Base-by-base conservation (phyloP, 2,888 invertebrate species). In the Macaria notata region DNA sequence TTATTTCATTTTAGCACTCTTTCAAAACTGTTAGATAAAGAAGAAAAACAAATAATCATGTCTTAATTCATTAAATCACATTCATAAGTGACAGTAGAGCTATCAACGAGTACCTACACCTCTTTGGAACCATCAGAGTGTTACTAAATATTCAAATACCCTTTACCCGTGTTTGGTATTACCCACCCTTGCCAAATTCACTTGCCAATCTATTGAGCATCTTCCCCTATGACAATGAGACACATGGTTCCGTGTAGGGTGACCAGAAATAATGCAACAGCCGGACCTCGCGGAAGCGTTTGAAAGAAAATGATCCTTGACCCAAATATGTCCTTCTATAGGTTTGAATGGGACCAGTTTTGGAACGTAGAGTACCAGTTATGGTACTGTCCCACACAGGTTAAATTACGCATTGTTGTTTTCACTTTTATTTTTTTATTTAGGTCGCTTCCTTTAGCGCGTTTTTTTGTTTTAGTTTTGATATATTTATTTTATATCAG, bases 281-380 rank as follows among this genome's bases (percentile, higher is more conserved):
- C 69, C 66, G 75, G 75, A 70, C 70, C 59, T 65, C 56, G 63
- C 59, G 39, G 49, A 51, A 65, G 54, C 61, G 63, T 68, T 71
- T 73, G 73, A 74, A 70, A 72, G 61, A 69, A 68, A 64, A 70
- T 76, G 80, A 83, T 84, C 84, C 84, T 84, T 84, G 84, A 84
- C 84, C 84, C 64, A 75, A 78, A 79, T 82, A 54, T 8, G 56
- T n/a, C 65, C 58, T 62, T 49, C 49, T 42, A 65, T 69, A 19
- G 19, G 19, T 69, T 72, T 72, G 68, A 75, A 71, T 64, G 68
- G 46, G 66, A 76, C 79, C 74, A 71, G 79, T 77, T 76, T 59
- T 54, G 45, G 51, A 46, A 9, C 46, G 43, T 6, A 46, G 46
- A 38, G 54, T 55, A 62, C 62, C 61, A 65, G 63, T 64, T 66